Base-by-base conservation (phyloP, 2,113 vertebrate species). In the Osmerus mordax region DNA sequence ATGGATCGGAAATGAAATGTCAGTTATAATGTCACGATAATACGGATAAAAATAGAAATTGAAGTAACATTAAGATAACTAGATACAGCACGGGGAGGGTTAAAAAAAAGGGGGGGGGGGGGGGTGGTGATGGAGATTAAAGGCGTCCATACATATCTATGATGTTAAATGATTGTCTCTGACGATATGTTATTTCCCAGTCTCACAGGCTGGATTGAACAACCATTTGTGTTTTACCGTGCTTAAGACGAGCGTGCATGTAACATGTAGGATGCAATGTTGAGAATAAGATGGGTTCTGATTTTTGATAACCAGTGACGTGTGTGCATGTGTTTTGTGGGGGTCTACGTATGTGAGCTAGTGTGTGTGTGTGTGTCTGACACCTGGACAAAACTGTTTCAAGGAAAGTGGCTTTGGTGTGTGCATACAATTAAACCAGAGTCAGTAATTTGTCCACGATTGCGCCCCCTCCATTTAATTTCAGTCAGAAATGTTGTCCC, bases 151-250 rank as follows among this genome's bases (percentile, higher is more conserved):
- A 62, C 62, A 36, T 41, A 41, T 7, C 16, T 64, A 64, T n/a
- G n/a, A 55, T 19, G 56, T 65, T 29, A 4, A 41, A 70, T 76
- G 86, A 89, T 89, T 87, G 83, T 86, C 80, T 72, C 69, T 75
- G 69, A 76, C 21, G 0, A 55, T 59, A 28, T 18, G 71, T 7
- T 0, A 12, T 72, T 70, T 73, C 16, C 70, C 29, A 32, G 36
- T 68, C 25, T 1, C 61, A 59, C 66, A 14, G 65, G 36, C 23
- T 23, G 67, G n/a, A 29, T 13, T 29, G 18, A 55, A 32, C 5
- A 21, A 76, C 9, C 68, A 70, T 51, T 28, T 65, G 32, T 52
- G 61, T 12, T 15, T 56, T 47, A 29, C 56, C 60, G 28, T 71
- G 65, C 70, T 58, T 74, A 64, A 2, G 12, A 51, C 73, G 14